Conservation (phyloP, 37 sponge, comb jelly and placozoan genomes). For the Axinella damicornis region DNA sequence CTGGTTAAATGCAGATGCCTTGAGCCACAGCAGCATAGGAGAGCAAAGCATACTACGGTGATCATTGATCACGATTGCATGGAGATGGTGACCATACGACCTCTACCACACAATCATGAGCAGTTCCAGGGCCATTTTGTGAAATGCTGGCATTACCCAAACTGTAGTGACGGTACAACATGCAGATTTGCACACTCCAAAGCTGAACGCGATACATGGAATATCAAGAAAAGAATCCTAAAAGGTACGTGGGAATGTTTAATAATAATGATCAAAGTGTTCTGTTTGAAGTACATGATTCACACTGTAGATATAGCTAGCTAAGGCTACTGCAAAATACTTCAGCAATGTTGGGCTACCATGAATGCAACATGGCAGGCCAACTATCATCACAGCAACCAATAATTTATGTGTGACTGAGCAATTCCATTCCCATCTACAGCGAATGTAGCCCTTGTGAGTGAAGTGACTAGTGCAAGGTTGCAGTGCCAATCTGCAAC, state of each 20-base stretch:
- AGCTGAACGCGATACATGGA: conserved; percentile 1
- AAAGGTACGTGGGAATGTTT: too few species aligned
- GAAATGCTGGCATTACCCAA: too few species aligned
- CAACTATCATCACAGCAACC: too few species aligned
- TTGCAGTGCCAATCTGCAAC: background rate
- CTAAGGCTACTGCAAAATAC: too few species aligned
- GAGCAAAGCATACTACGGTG: background rate
- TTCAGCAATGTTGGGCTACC: too few species aligned
- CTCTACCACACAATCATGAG: background rate
- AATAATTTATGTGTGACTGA: too few species aligned
- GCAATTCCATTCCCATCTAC: background rate
- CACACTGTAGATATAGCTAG: too few species aligned
- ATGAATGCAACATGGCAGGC: too few species aligned
- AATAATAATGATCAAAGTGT: too few species aligned
- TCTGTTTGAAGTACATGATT: too few species aligned
- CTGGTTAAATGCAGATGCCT: background rate
- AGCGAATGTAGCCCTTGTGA: background rate
- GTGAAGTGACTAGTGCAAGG: background rate
- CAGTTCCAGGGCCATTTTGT: background rate
- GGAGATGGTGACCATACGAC: background rate
- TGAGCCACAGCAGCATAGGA: background rate
- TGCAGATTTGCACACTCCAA: conserved; percentile 1
- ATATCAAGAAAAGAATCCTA: background rate
- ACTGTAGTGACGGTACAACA: too few species aligned
- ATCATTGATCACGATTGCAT: background rate